Conservation (phyloP, 2,113 vertebrate genomes). For the Tyto alba region DNA sequence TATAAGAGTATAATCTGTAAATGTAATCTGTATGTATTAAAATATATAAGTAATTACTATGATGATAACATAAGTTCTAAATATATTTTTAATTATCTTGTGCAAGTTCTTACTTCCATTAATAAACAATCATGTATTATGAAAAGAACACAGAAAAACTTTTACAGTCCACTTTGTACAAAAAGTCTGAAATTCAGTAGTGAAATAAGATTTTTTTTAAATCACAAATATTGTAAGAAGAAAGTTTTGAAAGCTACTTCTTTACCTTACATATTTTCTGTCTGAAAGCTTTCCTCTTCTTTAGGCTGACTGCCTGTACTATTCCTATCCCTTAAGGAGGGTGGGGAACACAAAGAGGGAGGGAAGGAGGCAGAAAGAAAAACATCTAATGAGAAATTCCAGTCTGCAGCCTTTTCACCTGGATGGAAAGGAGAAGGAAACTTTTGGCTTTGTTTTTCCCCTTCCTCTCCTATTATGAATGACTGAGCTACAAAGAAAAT, state of each 20-base stretch:
- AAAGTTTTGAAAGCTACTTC: not conserved
- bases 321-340: not conserved
- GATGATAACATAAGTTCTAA: not conserved
- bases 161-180: not conserved
- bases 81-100: not conserved
- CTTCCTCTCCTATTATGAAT: not conserved
- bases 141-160: not conserved
- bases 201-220: not conserved
- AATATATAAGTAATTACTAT: not conserved
- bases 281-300: not conserved
- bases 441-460: not conserved
- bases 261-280: not conserved
- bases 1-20: not conserved
- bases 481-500: conserved; percentile 43
- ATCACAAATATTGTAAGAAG: not conserved
- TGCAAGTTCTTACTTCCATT: not conserved
- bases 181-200: not conserved
- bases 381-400: not conserved
- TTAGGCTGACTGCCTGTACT: not conserved
- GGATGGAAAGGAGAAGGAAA: not conserved
- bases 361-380: not conserved
- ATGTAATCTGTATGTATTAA: not conserved
- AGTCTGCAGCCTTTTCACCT: conserved; percentile 46
- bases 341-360: not conserved
- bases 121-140: not conserved